Evolutionary conservation across 1,140 invertebrate species (phyloP), one percentile per base, ranked within the genome.

Genomic region (Tetragonula clypearis): DNA sequence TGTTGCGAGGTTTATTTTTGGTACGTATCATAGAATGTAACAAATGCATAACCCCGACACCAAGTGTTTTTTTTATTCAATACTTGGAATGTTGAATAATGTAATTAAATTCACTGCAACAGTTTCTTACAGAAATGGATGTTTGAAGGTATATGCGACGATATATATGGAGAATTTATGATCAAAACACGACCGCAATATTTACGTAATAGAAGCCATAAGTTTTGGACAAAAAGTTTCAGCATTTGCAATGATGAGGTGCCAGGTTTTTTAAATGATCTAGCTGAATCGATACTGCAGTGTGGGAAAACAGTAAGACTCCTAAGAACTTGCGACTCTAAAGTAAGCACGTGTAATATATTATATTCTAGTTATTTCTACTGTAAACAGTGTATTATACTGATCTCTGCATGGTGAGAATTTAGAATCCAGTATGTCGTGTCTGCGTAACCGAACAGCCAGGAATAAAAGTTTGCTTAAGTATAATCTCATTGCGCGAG

Each of bases 111-210:
- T 49, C 35, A 84, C 93, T 93, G 2, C 81, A 55, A 74, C 49
- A 96, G 96, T 86, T 96, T 96, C 83, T 94, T 96, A n/a, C 95
- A 96, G 89, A 94, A 95, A 84, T 96, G 96, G 94, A 95, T 96
- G 87, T 96, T 96, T 82, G 96, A 96, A 91, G 96, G 96, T 1
- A 94, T 95, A 80, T 93, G 96, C 60, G 95, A 96, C 26, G 96
- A 96, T 86, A 86, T 93, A 76, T 96, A 95, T 74, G 95, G 95
- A 78, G 96, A 96, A 89, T 96, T 96, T 87, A 96, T 96, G 93
- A 96, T 96, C 78, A 94, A 95, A 84, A 94, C 95, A 62, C 95
- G 95, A 76, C 92, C 92, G 23, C 94, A 95, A 65, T 96, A 96
- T 86, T 92, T 96, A 19, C 95, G 95, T 49, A 94, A 93, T 19